Conservation (phyloP, 1,140 invertebrate species). For the Aphelinus atriplicis region DNA sequence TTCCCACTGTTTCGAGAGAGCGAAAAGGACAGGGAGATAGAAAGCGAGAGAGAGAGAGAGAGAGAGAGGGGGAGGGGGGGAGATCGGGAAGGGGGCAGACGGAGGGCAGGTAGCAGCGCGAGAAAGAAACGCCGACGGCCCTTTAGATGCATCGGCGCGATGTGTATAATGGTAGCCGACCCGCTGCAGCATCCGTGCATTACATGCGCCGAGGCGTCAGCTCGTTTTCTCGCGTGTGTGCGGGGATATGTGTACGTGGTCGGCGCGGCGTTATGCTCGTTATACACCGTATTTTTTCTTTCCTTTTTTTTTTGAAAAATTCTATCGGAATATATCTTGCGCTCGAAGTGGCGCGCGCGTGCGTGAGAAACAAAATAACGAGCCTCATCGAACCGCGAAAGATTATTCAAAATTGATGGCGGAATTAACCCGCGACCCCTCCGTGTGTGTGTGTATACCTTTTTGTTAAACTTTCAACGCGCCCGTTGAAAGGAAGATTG, state of each 20-base stretch:
- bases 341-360: neutral
- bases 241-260: neutral
- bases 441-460: neutral
- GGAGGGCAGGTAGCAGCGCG: no score
- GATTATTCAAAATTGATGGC: slow-evolving; percentile 27
- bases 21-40: no score
- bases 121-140: slow-evolving; percentile 19
- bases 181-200: neutral
- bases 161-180: slow-evolving; percentile 4
- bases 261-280: neutral
- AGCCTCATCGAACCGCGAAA: neutral
- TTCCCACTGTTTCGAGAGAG: no score
- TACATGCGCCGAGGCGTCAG: slow-evolving; percentile 4
- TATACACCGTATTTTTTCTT: neutral
- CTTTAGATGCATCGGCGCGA: slow-evolving; percentile 10
- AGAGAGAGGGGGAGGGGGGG: neutral
- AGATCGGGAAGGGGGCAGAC: no score
- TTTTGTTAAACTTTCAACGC: slow-evolving; percentile 17
- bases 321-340: slow-evolving; percentile 15
- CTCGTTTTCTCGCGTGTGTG: neutral
- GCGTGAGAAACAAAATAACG: slow-evolving; percentile 7
- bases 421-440: neutral
- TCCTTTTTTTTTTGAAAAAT: neutral
- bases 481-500: neutral
- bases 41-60: neutral